Percentiles rank a stretch among this genome's conserved stretches.
Evolutionary conservation across 2,888 invertebrate genomes (phyloP).

Genomic region (Keiferia lycopersicella): DNA sequence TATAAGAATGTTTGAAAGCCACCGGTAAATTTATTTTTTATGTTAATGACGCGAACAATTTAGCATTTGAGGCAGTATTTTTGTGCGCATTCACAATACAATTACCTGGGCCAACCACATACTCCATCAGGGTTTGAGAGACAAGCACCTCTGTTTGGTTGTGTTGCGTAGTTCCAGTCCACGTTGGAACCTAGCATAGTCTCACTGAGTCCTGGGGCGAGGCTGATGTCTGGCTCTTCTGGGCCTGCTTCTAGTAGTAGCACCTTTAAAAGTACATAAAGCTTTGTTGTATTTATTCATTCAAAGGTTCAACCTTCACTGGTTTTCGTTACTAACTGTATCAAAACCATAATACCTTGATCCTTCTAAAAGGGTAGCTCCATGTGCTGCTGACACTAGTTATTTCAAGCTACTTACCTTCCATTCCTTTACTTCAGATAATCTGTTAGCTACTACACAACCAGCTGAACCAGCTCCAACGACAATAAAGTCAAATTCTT

Average conservation of each 20-base stretch:
- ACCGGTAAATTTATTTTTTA: no score
- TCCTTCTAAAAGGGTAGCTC: no score
- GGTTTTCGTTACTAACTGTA: no score
- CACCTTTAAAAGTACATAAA: conserved; percentile 60
- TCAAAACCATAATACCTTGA: no score
- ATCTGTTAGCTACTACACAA: conserved; percentile 58
- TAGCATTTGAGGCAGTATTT: no score
- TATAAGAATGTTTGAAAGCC: no score
- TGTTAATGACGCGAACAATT: no score
- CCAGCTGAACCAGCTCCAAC: conserved; percentile 37
- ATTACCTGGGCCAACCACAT: conserved; percentile 77
- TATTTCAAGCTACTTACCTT: conserved; percentile 34
- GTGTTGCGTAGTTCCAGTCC: conserved; percentile 85
- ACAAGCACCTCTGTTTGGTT: conserved; percentile 81
- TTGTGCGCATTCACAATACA: not conserved
- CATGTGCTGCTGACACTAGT: not conserved
- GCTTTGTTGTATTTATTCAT: no score
- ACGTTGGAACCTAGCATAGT: conserved; percentile 80
- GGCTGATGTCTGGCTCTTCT: conserved; percentile 83
- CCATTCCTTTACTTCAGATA: conserved; percentile 70
- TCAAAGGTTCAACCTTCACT: no score
- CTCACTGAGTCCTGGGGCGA: conserved; percentile 82
- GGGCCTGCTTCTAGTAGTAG: conserved; percentile 83
- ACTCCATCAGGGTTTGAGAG: conserved; percentile 71
- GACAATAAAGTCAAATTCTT: conserved; percentile 49